Percentiles rank a stretch among this genome's conserved stretches.
phyloP scores from a whole-genome alignment of 2,888 invertebrate species.

The Anoncus sp. region DNA sequence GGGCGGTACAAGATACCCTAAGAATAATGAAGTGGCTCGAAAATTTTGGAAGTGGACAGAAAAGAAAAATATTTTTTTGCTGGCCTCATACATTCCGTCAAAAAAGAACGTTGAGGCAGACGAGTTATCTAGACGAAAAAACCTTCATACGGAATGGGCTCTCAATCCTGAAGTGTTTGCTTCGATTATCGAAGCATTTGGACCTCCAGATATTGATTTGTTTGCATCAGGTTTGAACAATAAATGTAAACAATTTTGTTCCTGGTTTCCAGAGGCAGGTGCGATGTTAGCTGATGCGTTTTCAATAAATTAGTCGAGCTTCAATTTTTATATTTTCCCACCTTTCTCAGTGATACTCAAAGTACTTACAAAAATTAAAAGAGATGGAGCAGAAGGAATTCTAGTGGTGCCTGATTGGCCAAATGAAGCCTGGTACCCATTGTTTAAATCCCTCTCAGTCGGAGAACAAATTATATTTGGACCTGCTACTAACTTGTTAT shows the following conservation, averaged over 20 bases:
- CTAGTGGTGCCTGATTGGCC: conserved; percentile 53
- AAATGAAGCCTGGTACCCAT: conserved; percentile 51
- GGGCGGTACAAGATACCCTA: conserved; percentile 58
- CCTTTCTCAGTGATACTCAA: conserved; percentile 49
- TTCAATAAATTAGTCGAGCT: conserved; percentile 32
- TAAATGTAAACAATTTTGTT: conserved; percentile 38
- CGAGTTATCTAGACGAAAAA: conserved; percentile 14
- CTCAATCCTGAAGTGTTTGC: not conserved
- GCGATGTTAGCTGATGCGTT: conserved; percentile 35
- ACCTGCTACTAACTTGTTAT: conserved; percentile 23
- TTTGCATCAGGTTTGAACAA: conserved; percentile 38
- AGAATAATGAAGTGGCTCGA: conserved; percentile 62
- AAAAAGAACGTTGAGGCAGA: conserved; percentile 35
- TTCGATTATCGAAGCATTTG: not conserved
- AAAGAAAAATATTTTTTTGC: conserved; percentile 18
- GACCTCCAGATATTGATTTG: conserved; percentile 32
- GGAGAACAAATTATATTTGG: conserved; percentile 23
- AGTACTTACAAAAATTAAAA: conserved; percentile 43
- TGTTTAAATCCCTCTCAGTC: conserved; percentile 23
- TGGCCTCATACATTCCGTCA: conserved; percentile 39
- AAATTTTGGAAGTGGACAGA: conserved; percentile 60
- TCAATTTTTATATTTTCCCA: conserved; percentile 42
- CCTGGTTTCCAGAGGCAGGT: conserved; percentile 23
- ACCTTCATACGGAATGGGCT: conserved; percentile 40
- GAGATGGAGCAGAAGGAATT: conserved; percentile 50